Evolutionary conservation across 2,797 vertebrate species (phyloP), one percentile per base, ranked within the genome.

Genomic region (Gymnoscopelus braueri): DNA sequence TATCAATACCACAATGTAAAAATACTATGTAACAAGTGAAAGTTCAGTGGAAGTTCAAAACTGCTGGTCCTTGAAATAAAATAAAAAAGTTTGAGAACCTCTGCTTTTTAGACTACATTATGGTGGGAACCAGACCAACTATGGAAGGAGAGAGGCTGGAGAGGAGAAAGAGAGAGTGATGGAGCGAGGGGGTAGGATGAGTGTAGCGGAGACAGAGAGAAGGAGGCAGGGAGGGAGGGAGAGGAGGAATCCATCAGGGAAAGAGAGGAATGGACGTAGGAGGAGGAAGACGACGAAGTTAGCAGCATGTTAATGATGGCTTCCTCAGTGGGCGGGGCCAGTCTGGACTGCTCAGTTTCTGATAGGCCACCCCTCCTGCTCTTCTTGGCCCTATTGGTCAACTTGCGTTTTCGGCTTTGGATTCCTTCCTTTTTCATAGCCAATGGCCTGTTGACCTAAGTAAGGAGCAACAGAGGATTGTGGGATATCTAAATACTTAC

Each of bases 401-500:
- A 87, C 72, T 92, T 95, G 1, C 94, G 91, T 53, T 94, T 96
- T 2, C 95, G 92, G 3, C 95, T 96, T 84, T 95, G 94, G 78
- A 95, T 95, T n/a, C 86, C 84, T 0, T 96, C 95, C 75, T 93
- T 96, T 71, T 93, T 93, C 95, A 96, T 93, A 15, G 92, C 87
- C 78, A 94, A 74, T 1, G 95, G 95, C n/a, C 95, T 84, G 78
- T 95, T 94, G 57, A 95, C 95, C 95, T 96, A 10, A 44, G 89
- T 96, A 10, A 44, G 89, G 24, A 62, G 63, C 49, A 57, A 67
- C 24, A 15, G 3, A 54, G 50, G 23, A 63, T 26, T 13, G 24
- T 14, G 24, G 15, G 29, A 32, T 5, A 29, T 29, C 26, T 29
- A 29, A 29, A 29, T 29, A 29, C 26, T 29, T 29, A 29, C 26